Evolutionary conservation across 1,140 invertebrate genomes (phyloP).

Genomic region (Stenopsyche tienmushanensis): DNA sequence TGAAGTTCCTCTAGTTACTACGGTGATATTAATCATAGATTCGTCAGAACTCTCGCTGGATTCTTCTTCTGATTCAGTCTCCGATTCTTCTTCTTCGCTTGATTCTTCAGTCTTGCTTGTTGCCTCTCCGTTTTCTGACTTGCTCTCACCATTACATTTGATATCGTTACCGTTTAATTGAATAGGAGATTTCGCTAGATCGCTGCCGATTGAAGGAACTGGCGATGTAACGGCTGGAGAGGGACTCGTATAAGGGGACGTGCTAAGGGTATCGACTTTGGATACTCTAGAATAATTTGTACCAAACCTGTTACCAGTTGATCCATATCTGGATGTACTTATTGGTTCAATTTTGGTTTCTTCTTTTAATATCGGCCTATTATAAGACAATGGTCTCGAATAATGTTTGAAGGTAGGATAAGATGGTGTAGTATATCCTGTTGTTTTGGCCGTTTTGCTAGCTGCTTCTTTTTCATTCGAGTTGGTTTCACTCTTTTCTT

Average conservation of each 20-base stretch:
- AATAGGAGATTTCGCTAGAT: neutral
- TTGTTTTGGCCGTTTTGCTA: constrained; percentile 54
- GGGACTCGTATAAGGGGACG: neutral
- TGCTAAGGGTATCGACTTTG: constrained; percentile 9
- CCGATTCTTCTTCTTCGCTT: constrained; percentile 32
- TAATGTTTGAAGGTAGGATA: constrained; percentile 54
- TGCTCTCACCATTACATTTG: neutral
- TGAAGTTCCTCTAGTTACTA: constrained; percentile 73
- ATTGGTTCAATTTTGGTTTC: constrained; percentile 47
- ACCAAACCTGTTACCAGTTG: constrained; percentile 27
- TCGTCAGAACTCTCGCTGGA: constrained; percentile 43
- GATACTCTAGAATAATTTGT: constrained; percentile 28
- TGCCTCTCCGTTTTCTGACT: constrained; percentile 4
- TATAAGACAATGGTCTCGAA: constrained; percentile 49
- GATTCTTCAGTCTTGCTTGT: constrained; percentile 34
- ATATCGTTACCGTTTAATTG: constrained; percentile 5
- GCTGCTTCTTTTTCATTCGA: constrained; percentile 53
- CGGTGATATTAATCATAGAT: constrained; percentile 56
- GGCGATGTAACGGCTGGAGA: neutral
- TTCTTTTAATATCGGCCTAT: constrained; percentile 46
- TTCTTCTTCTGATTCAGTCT: constrained; percentile 34
- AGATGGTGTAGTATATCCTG: constrained; percentile 47
- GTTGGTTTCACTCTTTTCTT: constrained; percentile 24
- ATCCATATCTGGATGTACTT: constrained; percentile 38
- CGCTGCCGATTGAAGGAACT: too few relatives aligned